phyloP scores from a whole-genome alignment of 30 jellyfish, hydroid and myxozoan genomes.

The Catostylus mosaicus region DNA sequence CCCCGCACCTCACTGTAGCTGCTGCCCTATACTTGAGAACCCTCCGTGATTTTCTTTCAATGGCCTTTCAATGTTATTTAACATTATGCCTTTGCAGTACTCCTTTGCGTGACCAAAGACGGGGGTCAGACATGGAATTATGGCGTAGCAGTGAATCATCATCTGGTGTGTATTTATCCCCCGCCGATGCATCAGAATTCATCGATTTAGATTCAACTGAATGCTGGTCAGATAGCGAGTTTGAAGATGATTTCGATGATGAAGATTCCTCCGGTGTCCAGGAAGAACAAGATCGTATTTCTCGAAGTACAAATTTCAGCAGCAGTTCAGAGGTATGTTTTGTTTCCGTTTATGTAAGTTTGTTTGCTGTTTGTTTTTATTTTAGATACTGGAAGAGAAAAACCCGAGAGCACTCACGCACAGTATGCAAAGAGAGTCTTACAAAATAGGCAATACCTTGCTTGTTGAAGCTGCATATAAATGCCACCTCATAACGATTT shows the following conservation, averaged over 20 bases:
- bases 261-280: background rate
- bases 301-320: constrained; percentile 18
- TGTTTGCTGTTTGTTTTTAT: background rate
- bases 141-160: constrained; percentile 37
- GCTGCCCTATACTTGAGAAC: no score
- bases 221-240: constrained; percentile 84
- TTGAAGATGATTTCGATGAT: constrained; percentile 72
- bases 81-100: no score
- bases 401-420: no score
- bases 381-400: no score
- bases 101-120: constrained; percentile 5
- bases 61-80: no score
- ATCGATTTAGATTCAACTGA: constrained; percentile 42
- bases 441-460: no score
- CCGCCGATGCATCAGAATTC: constrained; percentile 44
- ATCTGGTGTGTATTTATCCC: constrained; percentile 59
- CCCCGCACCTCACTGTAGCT: no score
- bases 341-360: background rate
- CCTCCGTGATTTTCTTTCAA: no score
- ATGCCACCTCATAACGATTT: no score
- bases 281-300: constrained; percentile 25
- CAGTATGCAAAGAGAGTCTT: no score
- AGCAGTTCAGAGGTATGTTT: constrained; percentile 43
- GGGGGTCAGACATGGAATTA: constrained; percentile 50
- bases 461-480: no score